Evolutionary conservation across 2,888 invertebrate species (phyloP), one percentile per base, ranked within the genome.

Genomic region (Cheilosia scutellata): DNA sequence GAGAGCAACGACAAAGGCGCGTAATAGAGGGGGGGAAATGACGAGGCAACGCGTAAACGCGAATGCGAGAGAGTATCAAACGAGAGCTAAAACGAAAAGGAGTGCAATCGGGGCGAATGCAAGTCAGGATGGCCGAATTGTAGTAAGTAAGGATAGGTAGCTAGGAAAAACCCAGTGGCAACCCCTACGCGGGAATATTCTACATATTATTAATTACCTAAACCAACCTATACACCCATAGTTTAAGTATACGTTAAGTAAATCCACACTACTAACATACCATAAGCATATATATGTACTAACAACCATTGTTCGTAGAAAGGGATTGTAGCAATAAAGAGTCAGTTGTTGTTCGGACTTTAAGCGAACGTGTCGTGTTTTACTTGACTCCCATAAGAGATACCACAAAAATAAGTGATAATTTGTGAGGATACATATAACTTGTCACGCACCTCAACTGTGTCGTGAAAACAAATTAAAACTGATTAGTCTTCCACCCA

Each of bases 71-170:
- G 42, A n/a, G 5, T 42, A 42, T n/a, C 42, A 42, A n/a, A 42
- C 42, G 3, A 42, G 42, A 42, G 42, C 42, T n/a, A 42, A 13
- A 42, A 42, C 42, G 5, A 42, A n/a, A 42, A 42, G 42, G n/a
- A n/a, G 42, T 60, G 42, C 60, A 58, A 25, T 57, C 31, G 31
- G 31, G 31, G 13, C 65, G 63, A 65, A 6, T 37, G 33, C 57
- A 57, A 20, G 57, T 33, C 29, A 25, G 44, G 62, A 62, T 62
- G 44, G 44, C n/a, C 62, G 44, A 31, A 62, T 44, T 62, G 62
- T 44, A 62, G 62, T 31, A 31, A 31, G 31, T 5, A 31, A 31
- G 31, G 31, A 31, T 31, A 31, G 31, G 31, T 31, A 31, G 31
- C 31, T 5, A 5, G 5, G 31, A 1, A 31, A 31, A 31, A 40